These are phyloP conservation scores for Tetrax tetrax DNA, from an alignment of 2,113 vertebrate genomes.

Conservation along the genomic window DNA sequence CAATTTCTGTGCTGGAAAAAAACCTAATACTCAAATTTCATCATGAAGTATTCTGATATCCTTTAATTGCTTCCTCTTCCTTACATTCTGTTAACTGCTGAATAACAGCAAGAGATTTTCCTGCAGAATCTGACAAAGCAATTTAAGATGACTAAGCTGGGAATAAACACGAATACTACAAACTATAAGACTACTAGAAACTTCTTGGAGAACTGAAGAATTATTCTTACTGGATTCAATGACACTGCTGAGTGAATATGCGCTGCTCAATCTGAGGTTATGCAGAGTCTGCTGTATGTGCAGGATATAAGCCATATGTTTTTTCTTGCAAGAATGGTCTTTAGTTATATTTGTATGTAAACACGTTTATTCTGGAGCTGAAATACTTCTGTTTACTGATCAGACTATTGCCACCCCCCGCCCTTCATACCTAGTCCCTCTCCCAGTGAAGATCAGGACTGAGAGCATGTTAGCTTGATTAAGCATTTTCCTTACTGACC, in stretches of 20 bases:
- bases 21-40: neutral
- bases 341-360: neutral
- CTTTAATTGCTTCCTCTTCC: neutral
- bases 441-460: neutral
- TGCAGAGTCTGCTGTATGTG: neutral
- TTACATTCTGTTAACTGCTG: neutral
- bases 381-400: neutral
- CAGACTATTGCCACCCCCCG: neutral
- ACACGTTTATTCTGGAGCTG: neutral
- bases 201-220: neutral
- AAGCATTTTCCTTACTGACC: neutral
- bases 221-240: neutral
- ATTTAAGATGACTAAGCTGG: neutral
- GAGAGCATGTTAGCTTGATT: neutral
- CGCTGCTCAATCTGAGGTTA: neutral
- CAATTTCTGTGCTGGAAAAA: neutral
- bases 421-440: neutral
- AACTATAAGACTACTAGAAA: neutral
- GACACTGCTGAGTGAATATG: neutral
- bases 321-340: neutral
- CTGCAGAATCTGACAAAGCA: neutral
- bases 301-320: neutral
- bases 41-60: neutral
- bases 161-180: neutral
- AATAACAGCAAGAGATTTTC: neutral